These are phyloP conservation scores for Kryptolebias marmoratus DNA, from an alignment of 2,113 vertebrate genomes.

Conservation along the genomic window DNA sequence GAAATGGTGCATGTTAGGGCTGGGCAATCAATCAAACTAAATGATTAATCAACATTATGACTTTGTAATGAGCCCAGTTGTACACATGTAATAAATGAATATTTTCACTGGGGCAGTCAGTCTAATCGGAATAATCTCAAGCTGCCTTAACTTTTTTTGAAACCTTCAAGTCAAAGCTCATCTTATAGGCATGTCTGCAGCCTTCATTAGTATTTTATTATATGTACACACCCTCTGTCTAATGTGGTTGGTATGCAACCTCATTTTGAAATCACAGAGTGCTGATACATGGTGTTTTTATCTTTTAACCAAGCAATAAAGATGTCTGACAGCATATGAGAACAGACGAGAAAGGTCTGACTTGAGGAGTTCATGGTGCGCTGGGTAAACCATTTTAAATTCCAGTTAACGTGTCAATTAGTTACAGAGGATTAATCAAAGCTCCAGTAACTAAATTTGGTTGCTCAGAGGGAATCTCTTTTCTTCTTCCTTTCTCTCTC, in stretches of 20 bases:
- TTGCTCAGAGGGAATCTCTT: conserved; percentile 11
- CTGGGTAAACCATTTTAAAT: conserved; percentile 26
- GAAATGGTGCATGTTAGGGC: conserved; percentile 3
- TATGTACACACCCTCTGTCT: not conserved
- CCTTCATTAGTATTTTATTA: not conserved
- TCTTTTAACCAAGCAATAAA: not conserved
- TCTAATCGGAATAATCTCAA: not conserved
- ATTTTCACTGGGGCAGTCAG: not conserved
- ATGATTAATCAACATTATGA: conserved; percentile 16
- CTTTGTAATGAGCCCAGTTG: conserved; percentile 1
- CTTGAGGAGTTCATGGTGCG: not conserved
- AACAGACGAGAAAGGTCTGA: conserved; percentile 11
- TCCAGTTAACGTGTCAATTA: conserved; percentile 37
- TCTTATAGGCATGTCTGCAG: not conserved
- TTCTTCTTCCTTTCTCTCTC: not conserved
- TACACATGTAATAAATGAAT: not conserved
- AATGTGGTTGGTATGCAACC: not conserved
- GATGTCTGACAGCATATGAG: conserved; percentile 11
- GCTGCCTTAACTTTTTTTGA: not conserved
- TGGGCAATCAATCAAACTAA: conserved; percentile 6
- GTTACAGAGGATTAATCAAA: conserved; percentile 34
- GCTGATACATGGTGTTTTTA: not conserved
- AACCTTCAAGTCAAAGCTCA: not conserved
- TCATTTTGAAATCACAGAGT: not conserved
- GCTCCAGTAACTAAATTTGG: conserved; percentile 29